These are phyloP conservation scores for Aplysina aerophoba DNA, from an alignment of 37 sponge, comb jelly and placozoan species.

Conservation along the genomic window DNA sequence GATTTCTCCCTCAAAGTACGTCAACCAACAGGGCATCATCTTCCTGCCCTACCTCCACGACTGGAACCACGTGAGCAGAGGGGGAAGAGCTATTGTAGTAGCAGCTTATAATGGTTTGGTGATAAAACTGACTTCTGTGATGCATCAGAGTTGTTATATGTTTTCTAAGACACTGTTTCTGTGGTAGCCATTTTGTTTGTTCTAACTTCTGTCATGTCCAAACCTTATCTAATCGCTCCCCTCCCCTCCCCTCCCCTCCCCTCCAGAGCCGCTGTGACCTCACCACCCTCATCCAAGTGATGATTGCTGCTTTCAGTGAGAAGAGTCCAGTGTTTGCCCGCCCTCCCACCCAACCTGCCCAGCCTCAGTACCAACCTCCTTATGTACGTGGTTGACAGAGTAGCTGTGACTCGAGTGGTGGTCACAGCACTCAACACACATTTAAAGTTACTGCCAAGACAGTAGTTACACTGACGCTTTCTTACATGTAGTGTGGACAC, in stretches of 20 bases:
- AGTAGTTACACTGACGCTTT: no score
- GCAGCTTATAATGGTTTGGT: no score
- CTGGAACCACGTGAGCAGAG: slow-evolving; percentile 93
- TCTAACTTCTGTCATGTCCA: no score
- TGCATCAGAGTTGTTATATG: no score
- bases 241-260: neutral
- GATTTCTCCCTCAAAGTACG: slow-evolving; percentile 83
- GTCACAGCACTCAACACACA: no score
- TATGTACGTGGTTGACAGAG: neutral
- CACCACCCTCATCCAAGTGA: slow-evolving; percentile 79
- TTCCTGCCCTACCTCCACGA: slow-evolving; percentile 95
- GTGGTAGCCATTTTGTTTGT: neutral
- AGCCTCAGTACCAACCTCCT: slow-evolving; percentile 25
- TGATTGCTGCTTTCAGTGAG: slow-evolving; percentile 87
- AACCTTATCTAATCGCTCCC: neutral
- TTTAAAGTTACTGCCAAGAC: no score
- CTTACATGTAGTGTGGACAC: no score
- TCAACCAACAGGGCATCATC: slow-evolving; percentile 87
- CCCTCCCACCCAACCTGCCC: slow-evolving; percentile 33
- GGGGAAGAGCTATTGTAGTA: no score
- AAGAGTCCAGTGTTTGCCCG: slow-evolving; percentile 87
- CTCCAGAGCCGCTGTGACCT: slow-evolving; percentile 79
- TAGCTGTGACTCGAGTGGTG: no score
- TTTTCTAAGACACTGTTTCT: neutral
- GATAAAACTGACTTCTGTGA: no score